phyloP scores from a whole-genome alignment of 2,113 vertebrate species.

The Oenanthe melanoleuca region DNA sequence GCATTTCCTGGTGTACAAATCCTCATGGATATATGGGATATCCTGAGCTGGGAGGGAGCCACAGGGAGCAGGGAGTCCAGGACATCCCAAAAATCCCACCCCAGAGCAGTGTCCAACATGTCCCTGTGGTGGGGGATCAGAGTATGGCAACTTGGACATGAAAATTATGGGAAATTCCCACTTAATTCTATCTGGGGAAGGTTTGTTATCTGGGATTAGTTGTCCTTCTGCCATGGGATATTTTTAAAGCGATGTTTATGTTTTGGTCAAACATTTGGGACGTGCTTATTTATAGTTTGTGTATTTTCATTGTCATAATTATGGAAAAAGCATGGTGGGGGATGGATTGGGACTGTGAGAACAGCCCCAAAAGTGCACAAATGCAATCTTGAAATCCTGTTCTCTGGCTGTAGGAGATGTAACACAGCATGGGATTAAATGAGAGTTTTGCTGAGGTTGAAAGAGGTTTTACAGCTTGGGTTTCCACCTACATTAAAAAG shows the following conservation, averaged over 20 bases:
- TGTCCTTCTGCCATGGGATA: background rate
- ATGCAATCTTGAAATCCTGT: background rate
- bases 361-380: background rate
- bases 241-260: background rate
- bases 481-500: background rate
- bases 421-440: background rate
- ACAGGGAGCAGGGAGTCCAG: background rate
- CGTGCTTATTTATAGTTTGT: background rate
- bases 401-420: background rate
- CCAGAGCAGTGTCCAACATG: accelerated
- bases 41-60: background rate
- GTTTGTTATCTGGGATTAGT: background rate
- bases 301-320: background rate
- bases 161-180: background rate
- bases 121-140: accelerated
- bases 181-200: background rate
- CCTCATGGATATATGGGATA: background rate
- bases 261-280: background rate
- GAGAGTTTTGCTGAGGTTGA: background rate
- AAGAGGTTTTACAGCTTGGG: background rate
- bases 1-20: background rate
- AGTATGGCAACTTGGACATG: accelerated
- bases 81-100: background rate
- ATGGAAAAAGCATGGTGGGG: background rate
- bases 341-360: background rate